phyloP scores from a whole-genome alignment of 2,797 vertebrate species.

The Melanotaenia parkinsoni region DNA sequence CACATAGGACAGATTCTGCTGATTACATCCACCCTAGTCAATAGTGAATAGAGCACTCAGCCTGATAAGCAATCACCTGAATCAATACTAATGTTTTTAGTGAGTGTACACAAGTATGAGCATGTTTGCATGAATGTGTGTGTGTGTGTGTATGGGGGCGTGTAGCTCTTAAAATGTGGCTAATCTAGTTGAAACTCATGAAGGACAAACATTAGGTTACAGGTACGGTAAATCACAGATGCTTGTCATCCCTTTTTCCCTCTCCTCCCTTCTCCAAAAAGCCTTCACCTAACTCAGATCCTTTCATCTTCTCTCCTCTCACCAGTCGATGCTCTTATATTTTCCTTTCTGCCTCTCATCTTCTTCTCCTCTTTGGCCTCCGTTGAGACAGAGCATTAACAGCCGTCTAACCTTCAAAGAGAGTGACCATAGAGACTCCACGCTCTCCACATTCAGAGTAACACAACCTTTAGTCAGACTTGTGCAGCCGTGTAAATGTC shows the following conservation, averaged over 20 bases:
- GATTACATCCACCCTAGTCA: slow-evolving; percentile 80
- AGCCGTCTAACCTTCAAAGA: slow-evolving; percentile 71
- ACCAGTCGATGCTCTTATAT: slow-evolving; percentile 51
- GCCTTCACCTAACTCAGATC: slow-evolving; percentile 28
- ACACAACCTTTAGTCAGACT: slow-evolving; percentile 51
- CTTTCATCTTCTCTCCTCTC: slow-evolving; percentile 65
- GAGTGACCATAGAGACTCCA: slow-evolving; percentile 49
- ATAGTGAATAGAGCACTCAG: slow-evolving; percentile 86
- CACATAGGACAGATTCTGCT: slow-evolving; percentile 62
- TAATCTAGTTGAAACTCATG: slow-evolving; percentile 76
- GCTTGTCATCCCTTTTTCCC: slow-evolving; percentile 54
- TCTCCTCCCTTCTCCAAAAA: slow-evolving; percentile 25
- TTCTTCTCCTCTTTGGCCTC: slow-evolving; percentile 48
- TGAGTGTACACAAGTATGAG: slow-evolving; percentile 60
- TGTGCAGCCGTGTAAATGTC: slow-evolving; percentile 62
- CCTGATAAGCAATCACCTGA: slow-evolving; percentile 86
- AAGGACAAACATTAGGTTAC: slow-evolving; percentile 75
- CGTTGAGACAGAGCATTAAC: slow-evolving; percentile 57
- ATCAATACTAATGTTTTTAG: slow-evolving; percentile 87
- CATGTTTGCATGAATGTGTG: slow-evolving; percentile 23
- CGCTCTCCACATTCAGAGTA: slow-evolving; percentile 50
- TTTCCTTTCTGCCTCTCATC: slow-evolving; percentile 52
- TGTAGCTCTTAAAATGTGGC: slow-evolving; percentile 65
- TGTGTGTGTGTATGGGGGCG: slow-evolving; percentile 29
- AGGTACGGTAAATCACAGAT: slow-evolving; percentile 63